Conservation (phyloP, 2,888 invertebrate genomes). For the Drosophila hamatofila region DNA sequence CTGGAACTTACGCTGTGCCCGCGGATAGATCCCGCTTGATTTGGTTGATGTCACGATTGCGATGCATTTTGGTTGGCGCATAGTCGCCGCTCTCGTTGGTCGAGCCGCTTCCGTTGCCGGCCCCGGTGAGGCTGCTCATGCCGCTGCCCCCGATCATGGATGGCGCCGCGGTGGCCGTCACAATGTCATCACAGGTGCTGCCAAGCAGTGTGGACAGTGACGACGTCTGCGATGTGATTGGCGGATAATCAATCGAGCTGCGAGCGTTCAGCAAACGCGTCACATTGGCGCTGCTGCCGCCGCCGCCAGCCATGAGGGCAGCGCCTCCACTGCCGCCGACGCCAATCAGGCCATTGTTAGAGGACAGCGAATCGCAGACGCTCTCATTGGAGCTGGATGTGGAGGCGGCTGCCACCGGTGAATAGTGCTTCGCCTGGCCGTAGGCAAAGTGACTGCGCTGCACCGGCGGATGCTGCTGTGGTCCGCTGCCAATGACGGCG, state of each 20-base stretch:
- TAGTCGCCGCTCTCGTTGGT: constrained; percentile 74
- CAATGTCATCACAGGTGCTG: constrained; percentile 82
- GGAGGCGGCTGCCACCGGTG: constrained; percentile 84
- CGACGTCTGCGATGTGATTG: constrained; percentile 81
- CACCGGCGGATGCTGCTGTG: constrained; percentile 78
- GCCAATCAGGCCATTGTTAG: constrained; percentile 86
- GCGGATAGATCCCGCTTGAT: constrained; percentile 84
- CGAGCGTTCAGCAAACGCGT: constrained; percentile 71
- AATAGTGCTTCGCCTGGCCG: constrained; percentile 83
- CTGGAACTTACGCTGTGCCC: constrained; percentile 84
- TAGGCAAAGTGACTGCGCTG: constrained; percentile 81
- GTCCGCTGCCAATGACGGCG: constrained; percentile 52
- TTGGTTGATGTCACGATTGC: constrained; percentile 86
- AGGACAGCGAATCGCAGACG: constrained; percentile 89
- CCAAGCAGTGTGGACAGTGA: constrained; percentile 81
- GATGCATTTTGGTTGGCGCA: constrained; percentile 87
- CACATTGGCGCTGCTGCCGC: constrained; percentile 46
- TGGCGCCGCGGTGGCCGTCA: constrained; percentile 79
- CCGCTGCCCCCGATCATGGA: constrained; percentile 77
- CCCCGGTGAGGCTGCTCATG: constrained; percentile 61
- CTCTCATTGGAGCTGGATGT: constrained; percentile 95
- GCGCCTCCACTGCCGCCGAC: constrained; percentile 51
- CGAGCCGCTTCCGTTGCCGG: constrained; percentile 63
- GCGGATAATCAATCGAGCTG: constrained; percentile 82
- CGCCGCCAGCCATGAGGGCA: constrained; percentile 26